Conservation (phyloP, 2,888 invertebrate genomes). For the Agriopis marginaria region DNA sequence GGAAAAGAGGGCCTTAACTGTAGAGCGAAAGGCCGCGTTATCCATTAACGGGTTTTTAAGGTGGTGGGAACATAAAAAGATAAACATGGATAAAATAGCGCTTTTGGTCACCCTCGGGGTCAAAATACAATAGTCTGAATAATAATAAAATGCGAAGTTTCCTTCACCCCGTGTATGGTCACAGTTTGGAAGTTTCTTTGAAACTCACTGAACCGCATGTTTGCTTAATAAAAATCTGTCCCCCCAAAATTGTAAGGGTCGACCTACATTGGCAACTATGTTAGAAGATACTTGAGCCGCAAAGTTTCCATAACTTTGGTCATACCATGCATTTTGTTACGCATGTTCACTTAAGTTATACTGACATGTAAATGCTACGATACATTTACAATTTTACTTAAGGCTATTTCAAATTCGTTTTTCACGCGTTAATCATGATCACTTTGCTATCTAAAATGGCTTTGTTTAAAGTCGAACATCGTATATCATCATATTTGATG, state of each 20-base stretch:
- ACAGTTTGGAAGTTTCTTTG: constrained; percentile 16
- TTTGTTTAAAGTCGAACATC: too few relatives aligned
- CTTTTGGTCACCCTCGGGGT: constrained; percentile 20
- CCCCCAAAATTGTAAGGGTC: constrained; percentile 15
- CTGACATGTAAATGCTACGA: background rate
- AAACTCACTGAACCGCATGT: constrained; percentile 28
- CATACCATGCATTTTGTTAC: background rate
- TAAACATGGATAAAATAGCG: constrained; percentile 18
- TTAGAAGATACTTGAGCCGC: constrained; percentile 7
- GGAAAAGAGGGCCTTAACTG: too few relatives aligned
- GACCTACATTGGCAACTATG: constrained; percentile 20
- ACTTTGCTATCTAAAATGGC: too few relatives aligned
- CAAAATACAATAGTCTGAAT: constrained; percentile 19
- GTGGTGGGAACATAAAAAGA: constrained; percentile 15
- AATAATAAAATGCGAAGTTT: constrained; percentile 32
- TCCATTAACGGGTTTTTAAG: too few relatives aligned
- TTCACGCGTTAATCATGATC: too few relatives aligned
- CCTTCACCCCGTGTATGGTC: constrained; percentile 21
- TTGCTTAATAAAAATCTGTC: constrained; percentile 22
- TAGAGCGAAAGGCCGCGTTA: background rate
- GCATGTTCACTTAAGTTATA: background rate
- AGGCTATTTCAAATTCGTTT: too few relatives aligned
- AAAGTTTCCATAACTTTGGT: constrained; percentile 5
- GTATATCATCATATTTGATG: too few relatives aligned
- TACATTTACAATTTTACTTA: too few relatives aligned